Evolutionary conservation across 2,797 vertebrate species (phyloP).

Genomic region (Ctenosaura bakeri): DNA sequence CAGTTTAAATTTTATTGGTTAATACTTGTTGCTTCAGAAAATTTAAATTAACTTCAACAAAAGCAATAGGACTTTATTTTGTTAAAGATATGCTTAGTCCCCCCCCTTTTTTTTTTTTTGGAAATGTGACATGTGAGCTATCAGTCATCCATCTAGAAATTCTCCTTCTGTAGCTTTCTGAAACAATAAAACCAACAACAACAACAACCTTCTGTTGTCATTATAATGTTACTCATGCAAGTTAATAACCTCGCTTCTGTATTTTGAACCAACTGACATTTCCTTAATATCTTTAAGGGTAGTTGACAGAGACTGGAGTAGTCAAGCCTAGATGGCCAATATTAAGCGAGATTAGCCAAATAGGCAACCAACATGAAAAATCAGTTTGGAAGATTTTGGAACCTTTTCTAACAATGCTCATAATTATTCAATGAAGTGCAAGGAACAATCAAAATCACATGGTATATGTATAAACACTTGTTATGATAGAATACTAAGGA

Average conservation of each 20-base stretch:
- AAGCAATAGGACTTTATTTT: background rate
- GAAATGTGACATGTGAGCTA: background rate
- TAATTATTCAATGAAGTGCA: background rate
- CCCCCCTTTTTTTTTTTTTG: background rate
- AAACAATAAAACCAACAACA: too few relatives aligned
- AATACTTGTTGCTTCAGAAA: background rate
- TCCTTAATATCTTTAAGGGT: background rate
- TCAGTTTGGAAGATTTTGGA: background rate
- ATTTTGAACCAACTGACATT: background rate
- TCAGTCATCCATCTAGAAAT: background rate
- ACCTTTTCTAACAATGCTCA: background rate
- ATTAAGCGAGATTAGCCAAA: background rate
- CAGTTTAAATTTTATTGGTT: background rate
- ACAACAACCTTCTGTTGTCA: too few relatives aligned
- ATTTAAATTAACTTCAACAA: background rate
- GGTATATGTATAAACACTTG: conserved; percentile 40
- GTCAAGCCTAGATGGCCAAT: background rate
- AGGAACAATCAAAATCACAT: background rate
- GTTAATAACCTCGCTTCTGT: too few relatives aligned
- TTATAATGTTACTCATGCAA: too few relatives aligned
- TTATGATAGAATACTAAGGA: conserved; percentile 49
- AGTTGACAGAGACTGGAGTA: background rate
- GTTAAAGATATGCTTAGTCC: background rate
- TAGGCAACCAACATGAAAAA: background rate
- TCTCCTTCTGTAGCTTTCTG: background rate